phyloP scores from a whole-genome alignment of 2,113 vertebrate species.

The Pangasianodon hypophthalmus region DNA sequence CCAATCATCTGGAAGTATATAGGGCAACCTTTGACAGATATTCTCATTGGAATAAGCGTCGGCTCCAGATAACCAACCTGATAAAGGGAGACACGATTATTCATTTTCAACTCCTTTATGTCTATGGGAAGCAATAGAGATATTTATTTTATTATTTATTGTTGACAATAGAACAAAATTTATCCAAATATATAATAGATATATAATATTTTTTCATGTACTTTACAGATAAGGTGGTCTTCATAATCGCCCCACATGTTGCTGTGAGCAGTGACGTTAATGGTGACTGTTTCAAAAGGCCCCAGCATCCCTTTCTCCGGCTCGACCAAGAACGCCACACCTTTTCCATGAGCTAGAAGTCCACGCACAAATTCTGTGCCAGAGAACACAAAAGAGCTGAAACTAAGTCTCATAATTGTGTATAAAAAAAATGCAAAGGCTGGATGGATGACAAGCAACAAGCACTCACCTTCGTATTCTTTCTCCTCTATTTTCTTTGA shows the following conservation, averaged over 20 bases:
- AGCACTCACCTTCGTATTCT: slow-evolving; percentile 73
- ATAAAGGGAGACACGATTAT: not conserved
- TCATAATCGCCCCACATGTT: slow-evolving; percentile 95
- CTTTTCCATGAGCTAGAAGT: slow-evolving; percentile 82
- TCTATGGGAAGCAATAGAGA: not conserved
- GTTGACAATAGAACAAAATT: not conserved
- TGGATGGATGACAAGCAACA: not conserved
- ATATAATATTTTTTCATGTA: slow-evolving; percentile 59
- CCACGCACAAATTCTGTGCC: slow-evolving; percentile 76
- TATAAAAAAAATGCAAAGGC: not conserved
- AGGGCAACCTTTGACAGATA: slow-evolving; percentile 88
- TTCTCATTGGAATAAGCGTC: slow-evolving; percentile 76
- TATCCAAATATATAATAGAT: not conserved
- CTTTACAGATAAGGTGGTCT: slow-evolving; percentile 85
- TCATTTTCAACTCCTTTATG: not conserved
- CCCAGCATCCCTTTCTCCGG: slow-evolving; percentile 75
- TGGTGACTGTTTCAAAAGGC: slow-evolving; percentile 75
- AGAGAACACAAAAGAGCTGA: slow-evolving; percentile 22
- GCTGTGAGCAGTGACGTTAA: slow-evolving; percentile 82
- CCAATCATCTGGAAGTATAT: slow-evolving; percentile 85
- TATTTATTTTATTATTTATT: not conserved
- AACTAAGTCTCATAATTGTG: not conserved
- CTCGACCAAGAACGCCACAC: slow-evolving; percentile 79
- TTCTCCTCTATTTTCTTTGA: slow-evolving; percentile 71
- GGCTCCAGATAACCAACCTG: slow-evolving; percentile 83